These are phyloP conservation scores for Agrochola litura DNA, from an alignment of 2,888 invertebrate species.

Conservation along the genomic window DNA sequence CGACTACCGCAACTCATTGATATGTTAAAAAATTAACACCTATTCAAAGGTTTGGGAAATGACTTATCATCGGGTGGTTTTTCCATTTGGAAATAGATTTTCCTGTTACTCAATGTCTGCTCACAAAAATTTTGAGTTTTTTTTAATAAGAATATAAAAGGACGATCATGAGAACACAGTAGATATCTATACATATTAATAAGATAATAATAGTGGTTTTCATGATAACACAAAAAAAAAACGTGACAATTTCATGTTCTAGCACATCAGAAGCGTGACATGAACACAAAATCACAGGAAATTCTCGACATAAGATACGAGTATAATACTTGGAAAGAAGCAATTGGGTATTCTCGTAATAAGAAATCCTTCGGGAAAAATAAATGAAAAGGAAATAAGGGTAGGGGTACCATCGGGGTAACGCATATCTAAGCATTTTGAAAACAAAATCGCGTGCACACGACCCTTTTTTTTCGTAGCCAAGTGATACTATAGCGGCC, in stretches of 20 bases:
- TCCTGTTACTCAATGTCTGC: slow-evolving; percentile 33
- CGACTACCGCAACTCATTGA: neutral
- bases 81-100: neutral
- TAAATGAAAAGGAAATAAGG: neutral
- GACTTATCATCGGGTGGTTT: neutral
- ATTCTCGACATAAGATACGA: neutral
- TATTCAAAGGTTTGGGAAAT: slow-evolving; percentile 16
- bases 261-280: slow-evolving; percentile 5
- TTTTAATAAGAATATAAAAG: neutral
- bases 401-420: neutral
- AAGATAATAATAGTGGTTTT: neutral
- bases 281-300: slow-evolving; percentile 12
- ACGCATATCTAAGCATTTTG: no score
- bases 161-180: neutral
- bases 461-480: no score
- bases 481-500: no score
- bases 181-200: neutral
- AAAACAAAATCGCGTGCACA: no score
- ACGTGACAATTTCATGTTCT: slow-evolving; percentile 18
- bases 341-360: neutral
- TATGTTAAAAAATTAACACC: slow-evolving; percentile 30
- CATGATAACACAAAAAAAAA: neutral
- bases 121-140: neutral
- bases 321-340: neutral
- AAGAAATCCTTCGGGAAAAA: neutral